A percentile compares a stretch with the other conserved stretches of the same genome.
Conservation (phyloP, 2,888 invertebrate species). For the Pandemis heparana region DNA sequence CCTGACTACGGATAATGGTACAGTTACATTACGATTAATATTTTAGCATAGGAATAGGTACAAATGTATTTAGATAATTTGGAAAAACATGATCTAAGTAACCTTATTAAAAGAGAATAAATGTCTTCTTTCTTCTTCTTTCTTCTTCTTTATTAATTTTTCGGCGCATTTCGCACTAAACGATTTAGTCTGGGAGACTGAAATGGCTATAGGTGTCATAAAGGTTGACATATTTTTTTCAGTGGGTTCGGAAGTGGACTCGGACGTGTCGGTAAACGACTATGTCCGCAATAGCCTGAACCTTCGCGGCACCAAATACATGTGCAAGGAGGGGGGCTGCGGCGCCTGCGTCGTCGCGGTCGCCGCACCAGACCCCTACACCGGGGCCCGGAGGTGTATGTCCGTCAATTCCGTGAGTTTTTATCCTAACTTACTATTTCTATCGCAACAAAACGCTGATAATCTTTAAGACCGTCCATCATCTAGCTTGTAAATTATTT, state of each 20-base stretch:
- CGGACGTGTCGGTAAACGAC: slow-evolving; percentile 82
- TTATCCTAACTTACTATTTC: no score
- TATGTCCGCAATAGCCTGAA: slow-evolving; percentile 80
- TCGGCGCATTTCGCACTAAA: no score
- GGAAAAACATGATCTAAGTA: background rate
- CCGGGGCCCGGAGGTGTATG: slow-evolving; percentile 21
- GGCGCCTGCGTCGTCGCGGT: slow-evolving; percentile 57
- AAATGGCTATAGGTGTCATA: no score
- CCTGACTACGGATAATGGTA: no score
- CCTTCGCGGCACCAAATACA: slow-evolving; percentile 84
- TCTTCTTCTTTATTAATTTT: no score
- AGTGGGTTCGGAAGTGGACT: slow-evolving; percentile 86
- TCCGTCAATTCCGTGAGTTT: slow-evolving; percentile 34
- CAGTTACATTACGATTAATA: no score
- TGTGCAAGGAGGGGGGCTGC: slow-evolving; percentile 87
- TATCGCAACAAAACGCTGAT: background rate
- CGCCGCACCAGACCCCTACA: slow-evolving; percentile 28
- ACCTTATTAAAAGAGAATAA: no score
- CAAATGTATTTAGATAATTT: background rate
- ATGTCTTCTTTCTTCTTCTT: no score
- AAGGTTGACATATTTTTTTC: slow-evolving; percentile 25
- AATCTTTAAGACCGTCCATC: background rate
- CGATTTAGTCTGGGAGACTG: no score
- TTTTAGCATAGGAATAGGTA: no score
- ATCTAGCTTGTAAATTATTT: no score